These are phyloP conservation scores for Smutsia gigantea DNA, from an alignment of 2,797 vertebrate genomes.

Conservation along the genomic window DNA sequence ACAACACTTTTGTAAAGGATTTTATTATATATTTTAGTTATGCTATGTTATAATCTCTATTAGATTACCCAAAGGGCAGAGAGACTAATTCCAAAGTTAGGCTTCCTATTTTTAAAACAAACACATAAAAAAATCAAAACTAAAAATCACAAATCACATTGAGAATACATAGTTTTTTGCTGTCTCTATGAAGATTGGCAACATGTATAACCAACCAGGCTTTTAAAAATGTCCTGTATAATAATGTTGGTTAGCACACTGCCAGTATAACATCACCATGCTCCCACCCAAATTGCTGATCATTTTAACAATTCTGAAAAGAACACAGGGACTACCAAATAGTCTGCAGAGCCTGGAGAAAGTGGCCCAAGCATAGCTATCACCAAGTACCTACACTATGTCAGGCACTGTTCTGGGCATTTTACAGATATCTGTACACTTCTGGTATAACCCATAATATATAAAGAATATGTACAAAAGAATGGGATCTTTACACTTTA, in stretches of 20 bases:
- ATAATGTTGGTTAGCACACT: not conserved
- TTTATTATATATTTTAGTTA: constrained; percentile 43
- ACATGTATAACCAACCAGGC: not conserved
- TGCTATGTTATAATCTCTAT: not conserved
- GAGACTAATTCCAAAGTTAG: constrained; percentile 57
- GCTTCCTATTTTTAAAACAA: constrained; percentile 40
- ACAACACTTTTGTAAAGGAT: not conserved
- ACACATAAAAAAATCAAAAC: constrained; percentile 38
- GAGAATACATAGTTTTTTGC: not conserved
- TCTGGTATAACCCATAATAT: not conserved
- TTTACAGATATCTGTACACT: not conserved
- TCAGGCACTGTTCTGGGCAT: not conserved
- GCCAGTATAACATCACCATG: not conserved
- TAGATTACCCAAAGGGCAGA: constrained; percentile 16
- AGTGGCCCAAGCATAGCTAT: not conserved
- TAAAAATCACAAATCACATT: constrained; percentile 21
- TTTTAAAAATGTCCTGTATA: not conserved
- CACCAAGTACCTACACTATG: not conserved
- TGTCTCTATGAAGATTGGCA: not conserved
- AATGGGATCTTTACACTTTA: not conserved
- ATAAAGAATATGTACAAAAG: not conserved
- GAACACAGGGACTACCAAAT: constrained; percentile 1
- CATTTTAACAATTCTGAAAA: constrained; percentile 53
- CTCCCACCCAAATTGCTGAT: not conserved
- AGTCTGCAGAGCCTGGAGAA: not conserved